Evolutionary conservation across 2,888 invertebrate genomes (phyloP).

Genomic region (Ditula angustiorana): DNA sequence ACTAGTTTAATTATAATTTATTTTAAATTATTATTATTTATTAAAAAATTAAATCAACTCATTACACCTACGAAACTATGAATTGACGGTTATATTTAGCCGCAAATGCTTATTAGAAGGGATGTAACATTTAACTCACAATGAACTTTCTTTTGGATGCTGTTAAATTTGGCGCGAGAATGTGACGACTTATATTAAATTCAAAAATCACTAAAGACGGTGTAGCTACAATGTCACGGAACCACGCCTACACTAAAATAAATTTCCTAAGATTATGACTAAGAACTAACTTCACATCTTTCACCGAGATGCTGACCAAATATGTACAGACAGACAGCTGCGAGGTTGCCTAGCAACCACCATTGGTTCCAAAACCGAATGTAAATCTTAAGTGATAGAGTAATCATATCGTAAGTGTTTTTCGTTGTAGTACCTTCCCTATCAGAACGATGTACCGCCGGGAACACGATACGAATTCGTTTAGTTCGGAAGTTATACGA

Average conservation of each 20-base stretch:
- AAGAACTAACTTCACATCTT: constrained; percentile 55
- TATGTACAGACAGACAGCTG: constrained; percentile 65
- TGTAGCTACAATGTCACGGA: background rate
- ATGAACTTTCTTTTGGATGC: no score
- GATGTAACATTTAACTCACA: constrained; percentile 22
- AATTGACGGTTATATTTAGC: background rate
- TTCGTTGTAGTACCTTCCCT: constrained; percentile 68
- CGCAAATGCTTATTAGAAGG: constrained; percentile 19
- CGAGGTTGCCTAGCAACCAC: constrained; percentile 66
- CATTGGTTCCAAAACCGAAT: constrained; percentile 45
- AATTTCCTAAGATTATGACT: constrained; percentile 11
- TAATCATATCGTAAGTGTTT: constrained; percentile 81
- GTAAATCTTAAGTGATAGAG: constrained; percentile 69
- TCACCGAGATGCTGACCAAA: constrained; percentile 76
- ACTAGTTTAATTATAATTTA: constrained; percentile 31
- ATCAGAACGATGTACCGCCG: constrained; percentile 64
- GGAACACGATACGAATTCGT: constrained; percentile 68
- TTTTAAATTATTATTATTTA: constrained; percentile 37
- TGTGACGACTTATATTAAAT: background rate
- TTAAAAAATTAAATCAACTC: constrained; percentile 13
- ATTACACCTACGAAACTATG: constrained; percentile 13
- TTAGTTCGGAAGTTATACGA: constrained; percentile 63
- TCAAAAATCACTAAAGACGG: background rate
- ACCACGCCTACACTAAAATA: background rate
- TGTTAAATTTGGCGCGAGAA: background rate